Conservation (phyloP, 2,888 invertebrate species). For the Parochlus steinenii region DNA sequence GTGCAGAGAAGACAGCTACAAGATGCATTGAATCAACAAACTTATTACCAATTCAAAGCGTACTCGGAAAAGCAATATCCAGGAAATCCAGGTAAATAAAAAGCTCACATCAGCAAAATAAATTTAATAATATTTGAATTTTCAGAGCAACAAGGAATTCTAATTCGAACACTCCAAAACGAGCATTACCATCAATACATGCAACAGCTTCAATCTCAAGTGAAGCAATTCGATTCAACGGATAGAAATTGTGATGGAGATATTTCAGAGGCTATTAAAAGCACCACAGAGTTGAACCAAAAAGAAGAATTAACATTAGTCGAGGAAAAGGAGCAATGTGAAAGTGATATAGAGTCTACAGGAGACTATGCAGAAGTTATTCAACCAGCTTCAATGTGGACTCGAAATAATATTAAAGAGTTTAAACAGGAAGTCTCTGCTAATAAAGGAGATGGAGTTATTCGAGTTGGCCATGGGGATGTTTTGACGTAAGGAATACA, state of each 20-base stretch:
- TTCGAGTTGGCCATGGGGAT: conserved; percentile 10
- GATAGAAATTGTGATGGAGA: no score
- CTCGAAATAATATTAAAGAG: conserved; percentile 62
- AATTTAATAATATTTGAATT: no score
- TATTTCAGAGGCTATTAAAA: conserved; percentile 15
- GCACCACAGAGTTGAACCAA: conserved; percentile 16
- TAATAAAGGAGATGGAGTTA: conserved; percentile 49
- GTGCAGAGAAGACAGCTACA: conserved; percentile 57
- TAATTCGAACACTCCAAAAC: conserved; percentile 90
- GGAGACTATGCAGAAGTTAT: conserved; percentile 36
- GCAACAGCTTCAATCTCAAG: conserved; percentile 60
- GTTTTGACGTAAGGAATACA: conserved; percentile 19
- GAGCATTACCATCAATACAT: conserved; percentile 99
- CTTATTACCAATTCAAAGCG: conserved; percentile 70
- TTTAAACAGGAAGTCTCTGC: conserved; percentile 83
- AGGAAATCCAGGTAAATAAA: conserved; percentile 88
- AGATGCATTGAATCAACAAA: conserved; percentile 90
- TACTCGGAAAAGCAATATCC: conserved; percentile 55
- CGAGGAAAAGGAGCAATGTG: conserved; percentile 17
- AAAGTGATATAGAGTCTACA: conserved; percentile 23
- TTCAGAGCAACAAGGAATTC: conserved; percentile 78
- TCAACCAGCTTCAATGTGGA: conserved; percentile 89
- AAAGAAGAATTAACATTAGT: conserved; percentile 17
- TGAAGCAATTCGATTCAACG: conserved; percentile 18
- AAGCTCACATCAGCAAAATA: no score